Evolutionary conservation across 2,888 invertebrate genomes (phyloP).

Genomic region (Caenorhabditis imperialis): DNA sequence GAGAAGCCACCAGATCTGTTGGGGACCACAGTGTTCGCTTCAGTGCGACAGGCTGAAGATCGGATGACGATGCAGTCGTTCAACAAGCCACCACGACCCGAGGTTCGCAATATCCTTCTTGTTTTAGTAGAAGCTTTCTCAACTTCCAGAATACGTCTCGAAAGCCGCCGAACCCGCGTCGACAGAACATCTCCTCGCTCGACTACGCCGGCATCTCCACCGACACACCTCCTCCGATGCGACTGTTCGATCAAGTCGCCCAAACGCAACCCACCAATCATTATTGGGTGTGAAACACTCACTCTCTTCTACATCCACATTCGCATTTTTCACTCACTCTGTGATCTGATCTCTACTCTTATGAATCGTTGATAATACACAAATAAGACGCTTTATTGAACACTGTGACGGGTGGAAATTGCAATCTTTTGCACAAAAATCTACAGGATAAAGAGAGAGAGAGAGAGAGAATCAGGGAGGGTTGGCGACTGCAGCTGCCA

Average conservation of each 20-base stretch:
- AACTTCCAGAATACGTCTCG: slow-evolving; percentile 8
- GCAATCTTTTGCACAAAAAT: neutral
- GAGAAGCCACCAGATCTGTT: slow-evolving; percentile 59
- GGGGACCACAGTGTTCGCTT: slow-evolving; percentile 70
- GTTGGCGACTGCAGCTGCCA: too few species aligned
- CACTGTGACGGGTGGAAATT: neutral
- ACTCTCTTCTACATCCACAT: slow-evolving; percentile 4
- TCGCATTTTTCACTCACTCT: slow-evolving; percentile 1
- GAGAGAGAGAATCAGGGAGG: too few species aligned
- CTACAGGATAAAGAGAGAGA: neutral
- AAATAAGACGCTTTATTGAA: neutral
- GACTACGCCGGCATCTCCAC: slow-evolving; percentile 62
- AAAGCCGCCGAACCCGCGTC: slow-evolving; percentile 23
- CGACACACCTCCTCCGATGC: slow-evolving; percentile 65
- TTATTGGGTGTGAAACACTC: slow-evolving; percentile 51
- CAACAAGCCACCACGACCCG: slow-evolving; percentile 28
- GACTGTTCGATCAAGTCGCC: slow-evolving; percentile 63
- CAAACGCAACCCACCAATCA: slow-evolving; percentile 53
- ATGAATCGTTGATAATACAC: too few species aligned
- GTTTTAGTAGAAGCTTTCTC: too few species aligned
- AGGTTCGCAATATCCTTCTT: too few species aligned
- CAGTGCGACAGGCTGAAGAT: slow-evolving; percentile 57
- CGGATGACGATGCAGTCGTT: slow-evolving; percentile 47
- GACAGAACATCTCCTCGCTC: slow-evolving; percentile 42
- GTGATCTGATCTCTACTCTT: slow-evolving; percentile 17